Evolutionary conservation across 2,113 vertebrate genomes (phyloP), one percentile per base, ranked within the genome.

Genomic region (Elephantulus edwardii): DNA sequence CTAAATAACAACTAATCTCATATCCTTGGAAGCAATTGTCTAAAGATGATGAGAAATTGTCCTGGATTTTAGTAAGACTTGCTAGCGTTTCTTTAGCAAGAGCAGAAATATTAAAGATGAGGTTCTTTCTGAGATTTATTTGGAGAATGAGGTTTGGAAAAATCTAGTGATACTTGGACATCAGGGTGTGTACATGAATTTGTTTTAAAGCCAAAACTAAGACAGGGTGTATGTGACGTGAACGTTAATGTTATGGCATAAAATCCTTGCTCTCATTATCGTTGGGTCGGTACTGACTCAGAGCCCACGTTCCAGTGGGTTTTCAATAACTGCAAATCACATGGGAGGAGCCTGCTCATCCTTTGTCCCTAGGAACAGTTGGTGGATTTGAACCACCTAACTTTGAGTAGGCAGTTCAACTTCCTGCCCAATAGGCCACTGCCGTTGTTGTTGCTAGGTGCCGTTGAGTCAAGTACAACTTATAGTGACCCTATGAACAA

Each of bases 191-290:
- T n/a, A 44, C 4, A 48, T 93, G 1, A 0, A 78, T 3, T 16
- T 92, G 58, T 0, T 30, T 89, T 86, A 93, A 81, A 89, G 58
- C 11, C 26, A 94, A 94, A 88, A 93, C 33, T 42, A 76, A 48
- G 62, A 33, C 60, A 35, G 70, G 1, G 13, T 2, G 0, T 35
- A 2, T 42, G 16, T 89, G 82, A 93, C 84, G 14, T 86, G 84
- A 83, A 83, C 12, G 35, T 2, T 38, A 30, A 74, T 75, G 33
- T 56, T 52, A 90, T 86, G 30, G 44, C 20, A 91, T 40, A 82
- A 75, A 89, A 86, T 52, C 70, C 44, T 24, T 80, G n/a, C n/a
- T n/a, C n/a, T n/a, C n/a, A n/a, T n/a, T n/a, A n/a, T n/a, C n/a
- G n/a, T n/a, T n/a, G n/a, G n/a, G n/a, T n/a, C n/a, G n/a, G n/a